These are phyloP conservation scores for Pseudomyrmex flavicornis DNA, from an alignment of 1,140 invertebrate species.

Conservation along the genomic window DNA sequence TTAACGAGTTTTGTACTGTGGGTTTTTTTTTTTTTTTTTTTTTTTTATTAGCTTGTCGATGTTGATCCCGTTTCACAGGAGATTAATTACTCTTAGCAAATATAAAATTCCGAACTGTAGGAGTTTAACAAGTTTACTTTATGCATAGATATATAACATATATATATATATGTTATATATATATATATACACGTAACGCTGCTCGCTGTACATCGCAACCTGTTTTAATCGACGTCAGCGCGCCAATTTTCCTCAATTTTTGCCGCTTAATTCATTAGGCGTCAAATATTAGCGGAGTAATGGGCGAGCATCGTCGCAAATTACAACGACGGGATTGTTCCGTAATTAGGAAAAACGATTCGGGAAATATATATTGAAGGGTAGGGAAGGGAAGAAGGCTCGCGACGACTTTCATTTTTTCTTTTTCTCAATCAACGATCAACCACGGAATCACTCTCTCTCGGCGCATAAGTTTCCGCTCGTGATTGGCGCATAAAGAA, in stretches of 20 bases:
- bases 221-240: slow-evolving; percentile 36
- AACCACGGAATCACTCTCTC: neutral
- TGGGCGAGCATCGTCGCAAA: slow-evolving; percentile 11
- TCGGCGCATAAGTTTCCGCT: slow-evolving; percentile 3
- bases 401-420: neutral
- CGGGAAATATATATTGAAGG: slow-evolving; percentile 6
- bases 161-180: neutral
- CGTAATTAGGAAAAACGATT: slow-evolving; percentile 27
- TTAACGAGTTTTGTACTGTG: slow-evolving; percentile 37
- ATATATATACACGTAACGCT: too few relatives aligned
- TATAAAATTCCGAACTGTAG: slow-evolving; percentile 41
- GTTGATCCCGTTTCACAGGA: slow-evolving; percentile 40
- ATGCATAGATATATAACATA: slow-evolving; percentile 25
- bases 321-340: slow-evolving; percentile 23
- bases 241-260: slow-evolving; percentile 30
- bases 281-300: slow-evolving; percentile 27
- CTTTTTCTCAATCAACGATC: slow-evolving; percentile 43
- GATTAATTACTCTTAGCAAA: slow-evolving; percentile 55
- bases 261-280: slow-evolving; percentile 38
- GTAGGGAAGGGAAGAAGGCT: too few relatives aligned
- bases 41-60: slow-evolving; percentile 14
- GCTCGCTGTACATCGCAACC: slow-evolving; percentile 13
- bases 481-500: slow-evolving; percentile 40
- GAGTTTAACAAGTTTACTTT: slow-evolving; percentile 53
- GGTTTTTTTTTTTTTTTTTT: slow-evolving; percentile 21